phyloP scores from a whole-genome alignment of 2,113 vertebrate species.

The Platycercus adscitus region DNA sequence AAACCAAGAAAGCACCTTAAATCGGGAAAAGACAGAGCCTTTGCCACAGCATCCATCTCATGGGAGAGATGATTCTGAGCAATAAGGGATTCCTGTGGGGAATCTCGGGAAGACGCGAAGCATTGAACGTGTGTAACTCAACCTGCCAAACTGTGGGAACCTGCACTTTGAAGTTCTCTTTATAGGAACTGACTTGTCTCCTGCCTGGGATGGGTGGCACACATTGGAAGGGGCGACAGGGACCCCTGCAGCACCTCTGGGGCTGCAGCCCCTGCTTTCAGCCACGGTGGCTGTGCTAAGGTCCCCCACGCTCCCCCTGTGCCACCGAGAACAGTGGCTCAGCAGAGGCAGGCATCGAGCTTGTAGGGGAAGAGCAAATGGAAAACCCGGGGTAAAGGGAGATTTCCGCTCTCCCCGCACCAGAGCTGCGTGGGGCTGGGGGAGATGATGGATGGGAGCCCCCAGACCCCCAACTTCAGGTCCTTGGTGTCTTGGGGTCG shows the following conservation, averaged over 20 bases:
- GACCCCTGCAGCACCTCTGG: not conserved
- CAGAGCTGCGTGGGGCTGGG: rapidly evolving
- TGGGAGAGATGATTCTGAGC: not conserved
- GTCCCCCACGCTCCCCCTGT: not conserved
- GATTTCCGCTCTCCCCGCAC: not conserved
- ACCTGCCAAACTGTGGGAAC: constrained; percentile 14
- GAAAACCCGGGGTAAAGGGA: not conserved
- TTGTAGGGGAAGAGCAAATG: rapidly evolving
- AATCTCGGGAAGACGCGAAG: constrained; percentile 5
- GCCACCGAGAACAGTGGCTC: not conserved
- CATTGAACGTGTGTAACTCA: not conserved
- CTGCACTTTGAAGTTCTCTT: constrained; percentile 25
- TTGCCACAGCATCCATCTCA: not conserved
- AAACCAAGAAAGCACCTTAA: constrained; percentile 53
- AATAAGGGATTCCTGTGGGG: not conserved
- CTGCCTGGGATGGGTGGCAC: not conserved
- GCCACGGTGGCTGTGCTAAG: not conserved
- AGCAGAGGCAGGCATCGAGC: not conserved
- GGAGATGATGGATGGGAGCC: not conserved
- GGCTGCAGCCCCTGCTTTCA: not conserved
- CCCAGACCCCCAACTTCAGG: rapidly evolving
- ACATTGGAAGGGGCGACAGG: not conserved
- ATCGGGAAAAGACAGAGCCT: not conserved
- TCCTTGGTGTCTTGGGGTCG: rapidly evolving
- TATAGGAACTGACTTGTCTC: not conserved